phyloP scores from a whole-genome alignment of 2,113 vertebrate genomes.

The Rana temporaria region DNA sequence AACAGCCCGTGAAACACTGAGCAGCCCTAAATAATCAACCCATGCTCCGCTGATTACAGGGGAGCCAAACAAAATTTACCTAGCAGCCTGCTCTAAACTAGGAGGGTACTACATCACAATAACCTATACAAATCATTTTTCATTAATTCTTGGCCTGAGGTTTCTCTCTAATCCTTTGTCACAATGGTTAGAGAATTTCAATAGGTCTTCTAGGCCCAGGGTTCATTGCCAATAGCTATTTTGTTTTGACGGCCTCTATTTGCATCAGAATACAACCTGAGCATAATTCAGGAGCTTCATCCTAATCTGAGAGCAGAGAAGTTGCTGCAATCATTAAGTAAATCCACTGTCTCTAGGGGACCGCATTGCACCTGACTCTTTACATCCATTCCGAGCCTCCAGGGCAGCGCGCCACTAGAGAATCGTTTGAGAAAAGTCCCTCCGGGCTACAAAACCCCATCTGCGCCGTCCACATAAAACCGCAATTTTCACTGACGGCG shows the following conservation, averaged over 20 bases:
- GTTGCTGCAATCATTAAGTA: constrained; percentile 49
- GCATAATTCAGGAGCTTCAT: neutral
- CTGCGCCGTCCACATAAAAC: constrained; percentile 43
- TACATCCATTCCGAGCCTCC: constrained; percentile 58
- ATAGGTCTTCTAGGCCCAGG: no score
- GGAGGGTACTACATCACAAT: no score
- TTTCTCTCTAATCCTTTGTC: no score
- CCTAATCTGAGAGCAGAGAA: neutral
- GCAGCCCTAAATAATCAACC: no score
- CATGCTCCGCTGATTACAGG: no score
- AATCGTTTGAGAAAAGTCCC: constrained; percentile 56
- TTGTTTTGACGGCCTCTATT: neutral
- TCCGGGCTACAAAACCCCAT: constrained; percentile 58
- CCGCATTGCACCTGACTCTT: constrained; percentile 59
- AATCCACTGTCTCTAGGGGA: constrained; percentile 37
- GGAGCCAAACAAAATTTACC: no score
- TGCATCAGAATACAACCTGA: no score
- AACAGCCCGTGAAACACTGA: no score
- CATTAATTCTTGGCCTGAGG: no score
- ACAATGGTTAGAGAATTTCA: no score
- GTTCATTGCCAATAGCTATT: neutral
- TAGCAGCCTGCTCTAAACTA: no score
- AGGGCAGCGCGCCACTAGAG: constrained; percentile 54
- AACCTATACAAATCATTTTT: no score
- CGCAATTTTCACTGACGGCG: constrained; percentile 46